phyloP scores from a whole-genome alignment of 2,888 invertebrate species.

The Glyphotaelius pellucidus region DNA sequence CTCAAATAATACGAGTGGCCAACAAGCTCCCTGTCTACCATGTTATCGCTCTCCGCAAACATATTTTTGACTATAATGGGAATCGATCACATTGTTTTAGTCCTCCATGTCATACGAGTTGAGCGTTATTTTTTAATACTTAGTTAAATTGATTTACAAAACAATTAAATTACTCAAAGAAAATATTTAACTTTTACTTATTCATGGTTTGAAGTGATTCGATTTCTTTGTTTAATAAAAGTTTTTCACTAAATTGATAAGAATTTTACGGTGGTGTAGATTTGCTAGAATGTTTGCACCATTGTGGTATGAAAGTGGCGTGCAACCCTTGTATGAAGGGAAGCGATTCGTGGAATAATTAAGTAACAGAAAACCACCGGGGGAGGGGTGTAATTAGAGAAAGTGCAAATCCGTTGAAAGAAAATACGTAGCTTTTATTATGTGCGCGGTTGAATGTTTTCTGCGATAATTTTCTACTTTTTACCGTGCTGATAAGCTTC shows the following conservation, averaged over 20 bases:
- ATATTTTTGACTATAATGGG: not conserved
- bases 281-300: not conserved
- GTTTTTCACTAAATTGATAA: not conserved
- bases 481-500: not conserved
- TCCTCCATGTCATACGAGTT: not conserved
- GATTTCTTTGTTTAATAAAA: not conserved
- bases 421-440: slow-evolving; percentile 30
- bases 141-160: not conserved
- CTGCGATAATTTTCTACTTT: not conserved
- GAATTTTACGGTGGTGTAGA: not conserved
- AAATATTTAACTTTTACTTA: not conserved
- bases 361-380: slow-evolving; percentile 63
- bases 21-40: not conserved
- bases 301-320: not conserved
- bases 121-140: too few relatives aligned
- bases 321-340: slow-evolving; percentile 41
- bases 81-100: not conserved
- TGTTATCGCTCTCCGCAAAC: not conserved
- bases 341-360: slow-evolving; percentile 62
- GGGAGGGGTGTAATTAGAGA: slow-evolving; percentile 64
- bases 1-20: too few relatives aligned
- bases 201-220: not conserved
- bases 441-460: not conserved
- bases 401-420: slow-evolving; percentile 57
- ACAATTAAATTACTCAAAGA: not conserved